Evolutionary conservation across 2,113 vertebrate genomes (phyloP).

Genomic region (Stigmatopora nigra): DNA sequence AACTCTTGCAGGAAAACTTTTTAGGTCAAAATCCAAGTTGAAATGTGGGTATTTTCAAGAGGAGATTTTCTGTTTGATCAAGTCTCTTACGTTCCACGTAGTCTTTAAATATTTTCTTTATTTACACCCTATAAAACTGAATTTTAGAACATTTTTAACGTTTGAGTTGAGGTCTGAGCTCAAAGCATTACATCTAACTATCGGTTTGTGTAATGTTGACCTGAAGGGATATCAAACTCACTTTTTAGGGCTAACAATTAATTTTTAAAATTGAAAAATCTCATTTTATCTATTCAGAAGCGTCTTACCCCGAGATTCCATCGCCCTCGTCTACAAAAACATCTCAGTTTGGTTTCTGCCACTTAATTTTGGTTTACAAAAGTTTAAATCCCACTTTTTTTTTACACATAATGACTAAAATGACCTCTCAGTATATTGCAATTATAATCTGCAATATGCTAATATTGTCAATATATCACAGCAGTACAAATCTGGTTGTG

Average conservation of each 20-base stretch:
- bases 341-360: too few relatives aligned
- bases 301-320: too few relatives aligned
- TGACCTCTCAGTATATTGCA: neutral
- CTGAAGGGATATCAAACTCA: neutral
- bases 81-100: slow-evolving; percentile 35
- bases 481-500: neutral
- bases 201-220: neutral
- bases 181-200: neutral
- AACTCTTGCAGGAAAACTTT: neutral
- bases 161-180: neutral
- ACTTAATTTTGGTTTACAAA: too few relatives aligned
- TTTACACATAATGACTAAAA: neutral
- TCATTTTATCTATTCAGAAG: too few relatives aligned
- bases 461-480: neutral
- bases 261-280: too few relatives aligned
- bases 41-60: slow-evolving; percentile 24
- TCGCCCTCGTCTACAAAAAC: too few relatives aligned
- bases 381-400: too few relatives aligned
- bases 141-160: neutral
- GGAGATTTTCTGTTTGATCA: slow-evolving; percentile 32
- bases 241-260: neutral
- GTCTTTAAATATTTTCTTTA: neutral
- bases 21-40: slow-evolving; percentile 7
- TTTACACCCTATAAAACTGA: neutral
- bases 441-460: neutral